Conservation (phyloP, 2,113 vertebrate genomes). For the Narcine bancroftii region DNA sequence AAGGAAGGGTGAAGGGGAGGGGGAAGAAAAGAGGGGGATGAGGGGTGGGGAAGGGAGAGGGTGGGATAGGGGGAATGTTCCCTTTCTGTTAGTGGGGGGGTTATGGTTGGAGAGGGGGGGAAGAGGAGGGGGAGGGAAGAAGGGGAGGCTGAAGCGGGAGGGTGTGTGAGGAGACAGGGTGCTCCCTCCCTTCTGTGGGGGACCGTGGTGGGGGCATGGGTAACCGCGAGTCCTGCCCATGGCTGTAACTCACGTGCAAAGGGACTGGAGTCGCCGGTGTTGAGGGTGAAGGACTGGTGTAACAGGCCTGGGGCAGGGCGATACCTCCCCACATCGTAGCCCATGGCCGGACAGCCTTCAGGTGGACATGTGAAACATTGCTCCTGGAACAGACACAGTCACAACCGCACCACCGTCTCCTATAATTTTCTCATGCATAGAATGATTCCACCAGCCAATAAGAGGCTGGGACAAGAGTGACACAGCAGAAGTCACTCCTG, state of each 20-base stretch:
- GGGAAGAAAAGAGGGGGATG: too few species aligned
- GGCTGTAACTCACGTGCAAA: constrained; percentile 62
- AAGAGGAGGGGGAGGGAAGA: too few species aligned
- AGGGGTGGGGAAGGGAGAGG: background rate
- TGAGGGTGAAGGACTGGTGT: constrained; percentile 63
- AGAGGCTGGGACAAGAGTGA: rapidly evolving
- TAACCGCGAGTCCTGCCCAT: background rate
- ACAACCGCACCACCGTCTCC: background rate
- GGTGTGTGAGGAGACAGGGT: too few species aligned
- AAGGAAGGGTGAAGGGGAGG: too few species aligned
- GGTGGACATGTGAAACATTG: constrained; percentile 68
- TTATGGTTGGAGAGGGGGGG: too few species aligned
- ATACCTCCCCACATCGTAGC: constrained; percentile 65
- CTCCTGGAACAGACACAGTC: constrained; percentile 48
- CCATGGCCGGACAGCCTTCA: constrained; percentile 70
- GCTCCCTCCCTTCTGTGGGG: too few species aligned
- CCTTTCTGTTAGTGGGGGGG: too few species aligned
- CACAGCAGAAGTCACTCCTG: too few species aligned
- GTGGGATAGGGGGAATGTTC: too few species aligned
- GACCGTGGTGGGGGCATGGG: background rate
- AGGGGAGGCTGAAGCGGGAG: too few species aligned
- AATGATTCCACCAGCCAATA: background rate
- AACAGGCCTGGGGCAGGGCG: constrained; percentile 40
- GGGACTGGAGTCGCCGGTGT: constrained; percentile 57
- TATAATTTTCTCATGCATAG: background rate